Evolutionary conservation across 2,797 vertebrate genomes (phyloP), one percentile per base, ranked within the genome.

Genomic region (Lepidocolaptes lacrymiger): DNA sequence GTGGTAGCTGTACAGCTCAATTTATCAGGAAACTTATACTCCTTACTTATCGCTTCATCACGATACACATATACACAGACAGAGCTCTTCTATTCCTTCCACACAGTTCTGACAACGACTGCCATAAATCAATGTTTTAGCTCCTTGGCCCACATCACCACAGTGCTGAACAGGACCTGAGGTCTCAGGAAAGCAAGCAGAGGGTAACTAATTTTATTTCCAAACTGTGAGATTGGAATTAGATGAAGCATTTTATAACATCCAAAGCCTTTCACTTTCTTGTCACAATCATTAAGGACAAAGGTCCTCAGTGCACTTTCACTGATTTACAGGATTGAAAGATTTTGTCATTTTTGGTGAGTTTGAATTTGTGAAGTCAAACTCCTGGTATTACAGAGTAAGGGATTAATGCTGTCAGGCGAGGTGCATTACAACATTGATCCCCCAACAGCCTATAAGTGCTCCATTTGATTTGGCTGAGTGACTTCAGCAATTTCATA

Each of bases 1-100:
- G 17, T 67, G 67, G 74, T 48, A 85, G 61, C 43, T 87, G 37
- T 69, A 67, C 27, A 82, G 52, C 67, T 85, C 63, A 80, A 16
- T 95, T 94, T 93, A 74, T 88, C 68, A 96, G 63, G 32, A 87
- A 71, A 56, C 49, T 89, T 89, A 37, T 39, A 46, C 7, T 88
- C 20, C 37, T 76, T 63, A 48, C 24, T 85, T 93, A 68, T 9
- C 0, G 0, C 37, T 92, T 89, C 66, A 32, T 56, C 59, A 64
- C 32, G 71, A 59, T 41, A 44, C n/a, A 54, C 17, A 46, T 19
- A 30, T 18, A 59, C 7, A 26, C 5, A 48, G 39, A 23, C 9
- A 49, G 17, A 78, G 19, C 10, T 76, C 32, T 75, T 81, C 51
- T 48, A 44, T 59, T 86, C 24, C 73, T 82, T 81, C 36, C 64